These are phyloP conservation scores for Acleris literana DNA, from an alignment of 2,888 invertebrate species.

Conservation along the genomic window DNA sequence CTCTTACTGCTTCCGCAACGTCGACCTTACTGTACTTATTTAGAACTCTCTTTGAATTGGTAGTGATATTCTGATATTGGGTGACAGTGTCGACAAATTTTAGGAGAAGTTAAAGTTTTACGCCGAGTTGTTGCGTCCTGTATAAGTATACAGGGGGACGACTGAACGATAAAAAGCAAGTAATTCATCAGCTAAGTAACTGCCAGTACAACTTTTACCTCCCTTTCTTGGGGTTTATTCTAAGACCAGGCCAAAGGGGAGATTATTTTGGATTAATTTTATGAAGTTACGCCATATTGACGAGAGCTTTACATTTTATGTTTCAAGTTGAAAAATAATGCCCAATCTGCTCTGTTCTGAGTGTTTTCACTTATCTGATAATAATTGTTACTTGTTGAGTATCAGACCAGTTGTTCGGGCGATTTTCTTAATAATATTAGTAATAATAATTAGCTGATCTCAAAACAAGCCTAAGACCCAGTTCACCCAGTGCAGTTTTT, in stretches of 20 bases:
- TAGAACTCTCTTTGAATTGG: slow-evolving; percentile 39
- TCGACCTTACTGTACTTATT: slow-evolving; percentile 7
- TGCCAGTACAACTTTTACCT: slow-evolving; percentile 25
- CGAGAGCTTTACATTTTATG: too few species aligned
- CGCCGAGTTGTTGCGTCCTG: slow-evolving; percentile 60
- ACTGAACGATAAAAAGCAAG: slow-evolving; percentile 50
- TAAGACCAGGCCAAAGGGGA: background rate
- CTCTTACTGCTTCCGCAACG: slow-evolving; percentile 42
- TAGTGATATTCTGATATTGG: slow-evolving; percentile 39
- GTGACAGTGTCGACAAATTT: slow-evolving; percentile 40
- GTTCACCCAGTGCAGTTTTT: too few species aligned
- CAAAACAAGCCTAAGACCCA: too few species aligned
- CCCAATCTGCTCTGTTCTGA: too few species aligned
- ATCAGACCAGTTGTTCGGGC: too few species aligned
- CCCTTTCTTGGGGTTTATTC: slow-evolving; percentile 13
- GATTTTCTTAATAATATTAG: too few species aligned
- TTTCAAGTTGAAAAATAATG: too few species aligned
- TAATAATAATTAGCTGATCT: too few species aligned
- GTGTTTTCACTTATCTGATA: too few species aligned
- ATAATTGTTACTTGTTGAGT: too few species aligned
- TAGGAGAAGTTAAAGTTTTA: slow-evolving; percentile 61
- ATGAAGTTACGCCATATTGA: background rate
- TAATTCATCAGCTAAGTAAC: slow-evolving; percentile 49
- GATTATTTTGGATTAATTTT: background rate
- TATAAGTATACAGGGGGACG: slow-evolving; percentile 48